phyloP scores from a whole-genome alignment of 2,797 vertebrate species.

The Chaunax sp. region DNA sequence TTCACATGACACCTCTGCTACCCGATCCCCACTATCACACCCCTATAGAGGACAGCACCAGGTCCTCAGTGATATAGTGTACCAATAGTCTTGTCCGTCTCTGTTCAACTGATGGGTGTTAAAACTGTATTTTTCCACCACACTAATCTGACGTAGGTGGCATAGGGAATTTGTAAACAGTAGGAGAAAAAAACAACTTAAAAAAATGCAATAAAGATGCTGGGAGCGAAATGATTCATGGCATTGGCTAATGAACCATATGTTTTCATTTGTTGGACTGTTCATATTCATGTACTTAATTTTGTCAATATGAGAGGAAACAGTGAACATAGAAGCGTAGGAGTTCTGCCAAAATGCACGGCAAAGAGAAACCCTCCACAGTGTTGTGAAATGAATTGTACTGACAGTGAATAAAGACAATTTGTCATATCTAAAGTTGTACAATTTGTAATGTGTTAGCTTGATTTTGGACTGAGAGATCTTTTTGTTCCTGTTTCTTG shows the following conservation, averaged over 20 bases:
- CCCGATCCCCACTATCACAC: conserved; percentile 48
- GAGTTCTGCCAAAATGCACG: conserved; percentile 30
- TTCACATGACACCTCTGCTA: conserved; percentile 37
- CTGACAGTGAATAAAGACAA: conserved; percentile 16
- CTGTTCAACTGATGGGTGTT: too few relatives aligned
- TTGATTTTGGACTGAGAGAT: conserved; percentile 16
- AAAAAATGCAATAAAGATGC: conserved; percentile 55
- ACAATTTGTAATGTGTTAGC: conserved; percentile 27
- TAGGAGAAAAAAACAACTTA: conserved; percentile 35
- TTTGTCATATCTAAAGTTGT: too few relatives aligned
- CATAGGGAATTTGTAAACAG: conserved; percentile 50
- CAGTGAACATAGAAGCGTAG: conserved; percentile 1
- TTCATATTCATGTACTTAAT: conserved; percentile 56
- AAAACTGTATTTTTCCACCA: conserved; percentile 18
- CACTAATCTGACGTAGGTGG: conserved; percentile 39
- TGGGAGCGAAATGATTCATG: conserved; percentile 59
- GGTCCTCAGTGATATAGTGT: conserved; percentile 10
- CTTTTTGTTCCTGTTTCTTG: conserved; percentile 55
- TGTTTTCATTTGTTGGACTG: conserved; percentile 35
- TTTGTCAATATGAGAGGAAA: conserved; percentile 37
- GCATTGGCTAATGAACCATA: conserved; percentile 49
- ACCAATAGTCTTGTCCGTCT: too few relatives aligned
- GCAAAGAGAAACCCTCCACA: conserved; percentile 13
- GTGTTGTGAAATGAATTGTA: not conserved
- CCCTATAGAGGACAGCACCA: not conserved